Evolutionary conservation across 2,797 vertebrate genomes (phyloP).

Genomic region (Uromys caudimaculatus): DNA sequence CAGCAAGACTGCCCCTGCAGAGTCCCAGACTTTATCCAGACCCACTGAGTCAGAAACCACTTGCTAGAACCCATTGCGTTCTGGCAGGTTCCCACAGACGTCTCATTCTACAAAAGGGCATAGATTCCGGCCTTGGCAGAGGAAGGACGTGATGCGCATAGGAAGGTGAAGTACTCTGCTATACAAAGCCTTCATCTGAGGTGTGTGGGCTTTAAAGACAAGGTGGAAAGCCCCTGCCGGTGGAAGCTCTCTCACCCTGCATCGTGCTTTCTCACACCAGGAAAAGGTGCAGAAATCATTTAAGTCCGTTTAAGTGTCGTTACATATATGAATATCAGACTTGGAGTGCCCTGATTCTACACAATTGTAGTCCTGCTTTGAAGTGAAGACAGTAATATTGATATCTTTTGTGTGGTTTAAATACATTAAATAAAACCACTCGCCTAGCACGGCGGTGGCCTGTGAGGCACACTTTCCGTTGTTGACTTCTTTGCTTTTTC

Average conservation of each 20-base stretch:
- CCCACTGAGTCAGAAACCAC: not conserved
- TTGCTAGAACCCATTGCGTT: not conserved
- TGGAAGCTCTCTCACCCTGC: not conserved
- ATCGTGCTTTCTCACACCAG: not conserved
- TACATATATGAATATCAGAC: not conserved
- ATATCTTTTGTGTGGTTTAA: not conserved
- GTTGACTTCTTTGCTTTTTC: not conserved
- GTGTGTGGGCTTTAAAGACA: not conserved
- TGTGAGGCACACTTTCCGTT: not conserved
- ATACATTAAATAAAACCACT: not conserved
- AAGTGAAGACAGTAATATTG: not conserved
- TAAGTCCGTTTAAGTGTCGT: not conserved
- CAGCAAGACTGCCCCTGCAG: not conserved
- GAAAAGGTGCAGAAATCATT: not conserved
- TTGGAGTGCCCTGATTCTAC: not conserved
- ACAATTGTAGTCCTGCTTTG: not conserved
- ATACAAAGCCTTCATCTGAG: not conserved
- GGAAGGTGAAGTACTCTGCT: not conserved
- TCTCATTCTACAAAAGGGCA: constrained; percentile 14
- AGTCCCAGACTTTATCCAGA: not conserved
- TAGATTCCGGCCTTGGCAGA: not conserved
- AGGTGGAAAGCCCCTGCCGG: not conserved
- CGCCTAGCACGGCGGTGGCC: not conserved
- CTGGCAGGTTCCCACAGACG: not conserved
- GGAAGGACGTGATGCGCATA: not conserved